Evolutionary conservation across 2,113 vertebrate species (phyloP), one percentile per base, ranked within the genome.

Genomic region (Malurus elegans): DNA sequence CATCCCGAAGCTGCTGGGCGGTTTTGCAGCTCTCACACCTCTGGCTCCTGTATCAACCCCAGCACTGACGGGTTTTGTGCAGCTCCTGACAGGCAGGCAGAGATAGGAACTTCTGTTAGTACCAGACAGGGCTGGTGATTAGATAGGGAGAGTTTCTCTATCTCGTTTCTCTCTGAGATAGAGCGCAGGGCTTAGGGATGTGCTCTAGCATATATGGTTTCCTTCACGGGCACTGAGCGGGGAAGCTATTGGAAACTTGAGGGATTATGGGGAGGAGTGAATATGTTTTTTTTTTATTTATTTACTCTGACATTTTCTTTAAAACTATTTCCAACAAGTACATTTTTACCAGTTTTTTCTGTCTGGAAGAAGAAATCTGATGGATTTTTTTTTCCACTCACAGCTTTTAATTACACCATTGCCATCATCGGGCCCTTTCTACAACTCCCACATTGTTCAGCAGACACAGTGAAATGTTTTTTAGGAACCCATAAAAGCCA

Each of bases 61-160:
- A 61, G 91, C 89, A 38, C 85, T 12, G 1, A 62, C 70, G 79
- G 72, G 70, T 92, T 96, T 86, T 10, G 23, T 76, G n/a, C 75
- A 42, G 90, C 81, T 94, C 92, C 75, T 88, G 88, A 74, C 87
- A 88, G 90, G 67, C 87, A 90, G 71, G 87, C 85, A 95, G 93
- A 95, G 95, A 95, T 95, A 95, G 92, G 64, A 94, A 94, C 95
- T 94, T 76, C 81, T 89, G 94, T 90, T 86, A 85, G 57, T 85
- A 79, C 74, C 76, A 97, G 90, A 87, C 66, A 1, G 91, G 93
- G 91, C 66, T 3, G 25, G 57, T 92, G 96, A 95, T 91, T 94
- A 92, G 95, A 95, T 92, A 93, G 94, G 74, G 88, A 86, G 85
- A 83, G 76, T 61, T 93, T 83, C 88, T 88, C 79, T 94, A 93